These are phyloP conservation scores for Hipposideros armiger DNA, from an alignment of 2,113 vertebrate species.

Conservation along the genomic window DNA sequence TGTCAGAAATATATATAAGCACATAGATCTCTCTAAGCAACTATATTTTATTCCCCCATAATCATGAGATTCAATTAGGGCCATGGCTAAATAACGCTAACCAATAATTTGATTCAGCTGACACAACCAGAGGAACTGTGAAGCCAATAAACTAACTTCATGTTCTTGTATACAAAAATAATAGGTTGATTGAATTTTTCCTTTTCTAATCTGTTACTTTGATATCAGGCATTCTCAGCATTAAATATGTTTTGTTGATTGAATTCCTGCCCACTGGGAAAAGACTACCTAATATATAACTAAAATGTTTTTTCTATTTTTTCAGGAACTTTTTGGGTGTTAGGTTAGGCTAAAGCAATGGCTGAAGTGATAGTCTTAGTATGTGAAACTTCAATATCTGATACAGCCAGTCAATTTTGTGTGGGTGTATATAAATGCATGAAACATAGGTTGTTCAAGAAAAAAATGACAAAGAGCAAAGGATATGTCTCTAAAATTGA, in stretches of 20 bases:
- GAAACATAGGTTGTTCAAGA: neutral
- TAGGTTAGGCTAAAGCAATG: neutral
- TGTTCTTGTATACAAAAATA: neutral
- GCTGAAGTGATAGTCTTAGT: neutral
- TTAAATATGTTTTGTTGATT: conserved; percentile 38
- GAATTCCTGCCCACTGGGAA: neutral
- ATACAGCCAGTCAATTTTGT: neutral
- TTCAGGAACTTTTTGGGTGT: neutral
- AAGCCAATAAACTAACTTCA: conserved; percentile 18
- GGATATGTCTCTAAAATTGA: neutral
- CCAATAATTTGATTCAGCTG: neutral
- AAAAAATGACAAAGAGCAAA: neutral
- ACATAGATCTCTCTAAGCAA: neutral
- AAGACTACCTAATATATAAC: neutral
- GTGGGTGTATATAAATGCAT: neutral
- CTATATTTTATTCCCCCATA: neutral
- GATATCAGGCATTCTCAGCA: conserved; percentile 38
- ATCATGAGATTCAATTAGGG: neutral
- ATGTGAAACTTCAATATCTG: neutral
- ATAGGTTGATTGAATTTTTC: conserved; percentile 4
- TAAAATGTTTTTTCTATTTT: conserved; percentile 11
- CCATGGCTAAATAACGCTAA: neutral
- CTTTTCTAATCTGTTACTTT: conserved; percentile 42
- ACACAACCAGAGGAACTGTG: neutral
- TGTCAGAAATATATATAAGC: neutral